phyloP scores from a whole-genome alignment of 2,888 invertebrate species.

The Lasioglossum malachurum region DNA sequence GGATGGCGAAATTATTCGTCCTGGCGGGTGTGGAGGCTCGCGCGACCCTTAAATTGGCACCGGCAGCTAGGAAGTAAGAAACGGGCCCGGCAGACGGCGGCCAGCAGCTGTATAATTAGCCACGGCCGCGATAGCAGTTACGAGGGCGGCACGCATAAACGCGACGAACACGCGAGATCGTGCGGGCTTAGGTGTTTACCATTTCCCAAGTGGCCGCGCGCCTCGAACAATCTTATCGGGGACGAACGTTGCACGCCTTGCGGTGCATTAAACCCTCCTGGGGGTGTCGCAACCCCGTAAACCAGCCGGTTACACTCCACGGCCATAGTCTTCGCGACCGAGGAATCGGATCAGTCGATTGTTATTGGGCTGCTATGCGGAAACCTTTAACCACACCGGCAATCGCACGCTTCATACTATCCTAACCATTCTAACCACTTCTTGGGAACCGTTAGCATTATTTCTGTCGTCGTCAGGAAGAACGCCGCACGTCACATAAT shows the following conservation, averaged over 20 bases:
- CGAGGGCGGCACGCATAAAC: slow-evolving; percentile 70
- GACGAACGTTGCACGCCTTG: slow-evolving; percentile 21
- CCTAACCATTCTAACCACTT: too few species aligned
- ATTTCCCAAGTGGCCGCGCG: slow-evolving; percentile 42
- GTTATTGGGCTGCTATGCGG: background rate
- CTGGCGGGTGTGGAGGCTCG: slow-evolving; percentile 32
- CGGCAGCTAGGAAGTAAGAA: slow-evolving; percentile 54
- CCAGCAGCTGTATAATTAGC: slow-evolving; percentile 70
- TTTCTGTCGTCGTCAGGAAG: too few species aligned
- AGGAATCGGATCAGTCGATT: slow-evolving; percentile 11
- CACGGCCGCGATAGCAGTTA: slow-evolving; percentile 66
- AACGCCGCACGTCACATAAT: too few species aligned
- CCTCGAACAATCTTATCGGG: slow-evolving; percentile 56
- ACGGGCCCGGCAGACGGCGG: slow-evolving; percentile 29
- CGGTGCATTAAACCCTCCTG: slow-evolving; percentile 48
- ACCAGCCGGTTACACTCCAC: background rate
- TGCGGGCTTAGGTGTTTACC: slow-evolving; percentile 62
- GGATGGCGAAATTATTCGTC: slow-evolving; percentile 61
- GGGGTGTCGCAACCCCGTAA: slow-evolving; percentile 29
- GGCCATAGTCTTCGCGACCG: slow-evolving; percentile 1
- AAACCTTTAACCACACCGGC: background rate
- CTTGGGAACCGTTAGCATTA: too few species aligned
- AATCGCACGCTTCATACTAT: background rate
- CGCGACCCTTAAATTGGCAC: slow-evolving; percentile 54
- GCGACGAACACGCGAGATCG: slow-evolving; percentile 72